Percentiles rank a stretch among this genome's conserved stretches.
phyloP scores from a whole-genome alignment of 2,113 vertebrate species.

The Eira barbara region DNA sequence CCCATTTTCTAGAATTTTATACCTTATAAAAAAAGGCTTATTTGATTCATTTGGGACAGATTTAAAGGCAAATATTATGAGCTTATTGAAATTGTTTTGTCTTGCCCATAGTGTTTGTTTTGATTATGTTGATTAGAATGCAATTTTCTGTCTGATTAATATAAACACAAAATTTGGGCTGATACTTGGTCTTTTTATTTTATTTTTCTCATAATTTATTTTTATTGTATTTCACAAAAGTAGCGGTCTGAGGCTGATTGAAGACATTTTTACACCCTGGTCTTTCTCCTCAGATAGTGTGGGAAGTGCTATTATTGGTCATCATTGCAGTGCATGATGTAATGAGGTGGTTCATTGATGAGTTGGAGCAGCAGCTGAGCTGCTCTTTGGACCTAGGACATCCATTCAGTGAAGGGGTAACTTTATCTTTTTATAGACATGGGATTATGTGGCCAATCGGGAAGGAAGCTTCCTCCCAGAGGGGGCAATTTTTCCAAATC shows the following conservation, averaged over 20 bases:
- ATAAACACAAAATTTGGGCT: conserved; percentile 3
- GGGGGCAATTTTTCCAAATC: not conserved
- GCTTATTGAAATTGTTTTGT: not conserved
- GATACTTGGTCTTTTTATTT: not conserved
- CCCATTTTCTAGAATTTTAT: not conserved
- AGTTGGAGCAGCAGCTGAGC: not conserved
- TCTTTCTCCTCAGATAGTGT: not conserved
- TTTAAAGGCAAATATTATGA: not conserved
- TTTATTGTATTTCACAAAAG: not conserved
- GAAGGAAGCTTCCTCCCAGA: not conserved
- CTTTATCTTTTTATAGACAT: not conserved
- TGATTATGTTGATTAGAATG: not conserved
- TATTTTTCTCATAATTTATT: not conserved
- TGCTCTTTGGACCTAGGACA: not conserved
- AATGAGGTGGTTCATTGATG: not conserved
- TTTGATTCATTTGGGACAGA: not conserved
- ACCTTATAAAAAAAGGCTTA: not conserved
- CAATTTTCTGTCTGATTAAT: not conserved
- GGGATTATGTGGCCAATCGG: not conserved
- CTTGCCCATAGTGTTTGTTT: not conserved
- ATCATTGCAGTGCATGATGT: not conserved
- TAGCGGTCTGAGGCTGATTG: not conserved
- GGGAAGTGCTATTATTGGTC: not conserved
- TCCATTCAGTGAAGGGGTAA: not conserved
- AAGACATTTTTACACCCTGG: not conserved